Evolutionary conservation across 2,113 vertebrate species (phyloP).

Genomic region (Pogona vitticeps): DNA sequence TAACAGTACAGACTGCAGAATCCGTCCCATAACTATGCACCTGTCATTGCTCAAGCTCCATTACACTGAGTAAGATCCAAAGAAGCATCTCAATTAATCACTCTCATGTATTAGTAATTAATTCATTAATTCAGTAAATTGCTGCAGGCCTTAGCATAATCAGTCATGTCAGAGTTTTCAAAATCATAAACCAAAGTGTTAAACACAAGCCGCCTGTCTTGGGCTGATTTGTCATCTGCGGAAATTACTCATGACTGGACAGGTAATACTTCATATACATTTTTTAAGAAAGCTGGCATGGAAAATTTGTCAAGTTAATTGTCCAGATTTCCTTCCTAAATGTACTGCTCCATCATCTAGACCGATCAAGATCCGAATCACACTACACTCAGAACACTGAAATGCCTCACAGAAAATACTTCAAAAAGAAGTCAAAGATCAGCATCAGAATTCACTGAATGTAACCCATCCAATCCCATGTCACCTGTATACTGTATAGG

Average conservation of each 20-base stretch:
- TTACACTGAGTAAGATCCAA: conserved; percentile 66
- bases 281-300: conserved; percentile 59
- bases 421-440: conserved; percentile 2
- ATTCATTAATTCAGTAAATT: conserved; percentile 76
- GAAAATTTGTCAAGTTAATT: conserved; percentile 70
- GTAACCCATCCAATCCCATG: not conserved
- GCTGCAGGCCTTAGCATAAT: conserved; percentile 66
- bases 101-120: conserved; percentile 69
- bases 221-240: conserved; percentile 70
- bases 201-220: conserved; percentile 64
- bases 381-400: conserved; percentile 49
- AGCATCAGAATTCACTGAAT: not conserved
- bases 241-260: conserved; percentile 60
- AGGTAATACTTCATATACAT: conserved; percentile 62
- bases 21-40: conserved; percentile 48
- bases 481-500: not conserved
- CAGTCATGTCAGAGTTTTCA: conserved; percentile 70
- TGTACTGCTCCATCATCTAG: conserved; percentile 47
- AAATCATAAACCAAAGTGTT: conserved; percentile 70
- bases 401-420: conserved; percentile 49
- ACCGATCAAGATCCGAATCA: conserved; percentile 51
- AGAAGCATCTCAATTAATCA: conserved; percentile 74
- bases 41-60: conserved; percentile 66
- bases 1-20: conserved; percentile 38
- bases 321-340: conserved; percentile 60